Conservation (phyloP, 2,797 vertebrate species). For the Acipenser ruthenus region DNA sequence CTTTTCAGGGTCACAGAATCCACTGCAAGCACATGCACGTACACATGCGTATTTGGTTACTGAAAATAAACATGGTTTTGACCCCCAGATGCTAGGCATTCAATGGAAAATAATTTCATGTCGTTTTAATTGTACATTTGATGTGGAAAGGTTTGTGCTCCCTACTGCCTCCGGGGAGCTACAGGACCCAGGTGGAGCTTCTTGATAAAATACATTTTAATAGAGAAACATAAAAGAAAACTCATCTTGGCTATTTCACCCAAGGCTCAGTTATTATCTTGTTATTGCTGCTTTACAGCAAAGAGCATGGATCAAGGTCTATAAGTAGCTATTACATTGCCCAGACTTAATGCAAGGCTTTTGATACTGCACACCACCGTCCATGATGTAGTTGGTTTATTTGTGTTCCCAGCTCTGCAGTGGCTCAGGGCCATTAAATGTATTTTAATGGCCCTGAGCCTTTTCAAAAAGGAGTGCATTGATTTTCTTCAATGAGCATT, state of each 20-base stretch:
- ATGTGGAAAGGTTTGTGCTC: neutral
- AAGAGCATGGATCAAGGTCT: neutral
- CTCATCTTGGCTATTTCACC: neutral
- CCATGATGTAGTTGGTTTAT: too few relatives aligned
- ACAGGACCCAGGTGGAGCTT: neutral
- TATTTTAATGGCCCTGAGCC: too few relatives aligned
- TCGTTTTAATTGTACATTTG: conserved; percentile 10
- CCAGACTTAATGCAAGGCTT: neutral
- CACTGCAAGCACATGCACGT: too few relatives aligned
- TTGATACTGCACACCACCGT: neutral
- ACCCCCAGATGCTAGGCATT: neutral
- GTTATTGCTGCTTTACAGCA: neutral
- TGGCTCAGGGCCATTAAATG: too few relatives aligned
- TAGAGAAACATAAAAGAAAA: conserved; percentile 16
- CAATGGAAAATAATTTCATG: neutral
- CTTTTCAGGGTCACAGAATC: too few relatives aligned
- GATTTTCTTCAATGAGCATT: conserved; percentile 9
- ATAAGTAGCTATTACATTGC: neutral
- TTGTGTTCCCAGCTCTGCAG: too few relatives aligned
- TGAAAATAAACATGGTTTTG: neutral
- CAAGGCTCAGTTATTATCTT: neutral
- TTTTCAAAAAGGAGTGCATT: neutral
- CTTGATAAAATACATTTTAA: conserved; percentile 16
- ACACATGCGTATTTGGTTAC: too few relatives aligned
- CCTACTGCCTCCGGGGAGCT: conserved; percentile 4